Conservation (phyloP, 2,113 vertebrate genomes). For the Isurus oxyrinchus region DNA sequence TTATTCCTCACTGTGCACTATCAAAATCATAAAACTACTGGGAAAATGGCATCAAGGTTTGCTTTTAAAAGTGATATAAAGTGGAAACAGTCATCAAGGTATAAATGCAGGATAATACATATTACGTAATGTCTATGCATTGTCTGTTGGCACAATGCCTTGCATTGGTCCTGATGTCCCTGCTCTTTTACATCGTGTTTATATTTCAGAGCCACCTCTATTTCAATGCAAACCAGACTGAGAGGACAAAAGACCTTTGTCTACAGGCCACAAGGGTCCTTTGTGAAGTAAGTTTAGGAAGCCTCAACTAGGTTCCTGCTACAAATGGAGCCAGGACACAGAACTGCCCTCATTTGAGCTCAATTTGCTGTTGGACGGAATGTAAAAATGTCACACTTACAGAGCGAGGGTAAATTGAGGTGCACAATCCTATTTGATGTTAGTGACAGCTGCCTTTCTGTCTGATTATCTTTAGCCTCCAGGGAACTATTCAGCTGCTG, state of each 20-base stretch:
- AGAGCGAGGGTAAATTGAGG: not conserved
- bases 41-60: not conserved
- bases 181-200: not conserved
- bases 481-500: not conserved
- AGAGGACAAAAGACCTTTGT: not conserved
- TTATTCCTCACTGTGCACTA: not conserved
- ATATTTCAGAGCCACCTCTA: not conserved
- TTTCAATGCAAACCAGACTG: not conserved
- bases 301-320: not conserved
- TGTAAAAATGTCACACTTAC: not conserved
- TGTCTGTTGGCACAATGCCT: not conserved
- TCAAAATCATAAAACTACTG: not conserved
- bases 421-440: not conserved
- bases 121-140: not conserved
- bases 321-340: not conserved
- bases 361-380: not conserved
- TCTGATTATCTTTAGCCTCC: slow-evolving; percentile 11
- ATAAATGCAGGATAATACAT: not conserved
- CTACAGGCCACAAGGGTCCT: not conserved
- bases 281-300: not conserved
- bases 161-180: not conserved
- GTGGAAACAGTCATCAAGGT: not conserved
- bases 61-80: not conserved
- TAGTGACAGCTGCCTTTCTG: slow-evolving; percentile 11
- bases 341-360: not conserved